Conservation (phyloP, 2,797 vertebrate genomes). For the Melanotaenia nigrans region DNA sequence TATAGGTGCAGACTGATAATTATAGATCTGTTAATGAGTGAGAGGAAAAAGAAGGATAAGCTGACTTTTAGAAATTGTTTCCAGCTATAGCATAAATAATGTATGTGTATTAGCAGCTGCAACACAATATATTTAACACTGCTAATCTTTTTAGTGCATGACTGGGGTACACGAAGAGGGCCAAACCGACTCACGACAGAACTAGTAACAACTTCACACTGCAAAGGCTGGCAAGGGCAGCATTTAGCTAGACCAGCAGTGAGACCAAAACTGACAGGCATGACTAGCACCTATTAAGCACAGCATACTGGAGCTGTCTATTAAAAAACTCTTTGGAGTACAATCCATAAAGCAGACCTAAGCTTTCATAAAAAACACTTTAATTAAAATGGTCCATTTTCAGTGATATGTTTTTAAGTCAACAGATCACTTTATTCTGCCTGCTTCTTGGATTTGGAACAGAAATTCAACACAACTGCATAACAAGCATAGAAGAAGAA, state of each 20-base stretch:
- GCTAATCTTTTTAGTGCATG: constrained; percentile 36
- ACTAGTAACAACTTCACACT: constrained; percentile 62
- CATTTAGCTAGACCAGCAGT: constrained; percentile 30
- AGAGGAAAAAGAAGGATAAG: not conserved
- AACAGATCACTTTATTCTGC: not conserved
- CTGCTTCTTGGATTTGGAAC: not conserved
- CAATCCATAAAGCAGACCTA: not conserved
- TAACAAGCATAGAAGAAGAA: not conserved
- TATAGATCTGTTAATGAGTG: not conserved
- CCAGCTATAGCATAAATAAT: constrained; percentile 22
- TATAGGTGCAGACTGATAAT: constrained; percentile 11
- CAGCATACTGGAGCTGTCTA: constrained; percentile 33
- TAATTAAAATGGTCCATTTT: not conserved
- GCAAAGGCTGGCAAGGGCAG: constrained; percentile 37
- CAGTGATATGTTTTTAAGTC: not conserved
- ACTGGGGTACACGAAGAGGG: constrained; percentile 18
- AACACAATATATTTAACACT: constrained; percentile 16
- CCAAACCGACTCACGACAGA: constrained; percentile 49
- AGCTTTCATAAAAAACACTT: not conserved
- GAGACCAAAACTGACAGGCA: constrained; percentile 52
- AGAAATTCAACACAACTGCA: not conserved
- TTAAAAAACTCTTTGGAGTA: constrained; percentile 13
- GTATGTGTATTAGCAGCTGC: constrained; percentile 18
- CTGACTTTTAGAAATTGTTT: not conserved
- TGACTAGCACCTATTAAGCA: constrained; percentile 52